Evolutionary conservation across 1,140 invertebrate species (phyloP).

Genomic region (Drosophila takahashii): DNA sequence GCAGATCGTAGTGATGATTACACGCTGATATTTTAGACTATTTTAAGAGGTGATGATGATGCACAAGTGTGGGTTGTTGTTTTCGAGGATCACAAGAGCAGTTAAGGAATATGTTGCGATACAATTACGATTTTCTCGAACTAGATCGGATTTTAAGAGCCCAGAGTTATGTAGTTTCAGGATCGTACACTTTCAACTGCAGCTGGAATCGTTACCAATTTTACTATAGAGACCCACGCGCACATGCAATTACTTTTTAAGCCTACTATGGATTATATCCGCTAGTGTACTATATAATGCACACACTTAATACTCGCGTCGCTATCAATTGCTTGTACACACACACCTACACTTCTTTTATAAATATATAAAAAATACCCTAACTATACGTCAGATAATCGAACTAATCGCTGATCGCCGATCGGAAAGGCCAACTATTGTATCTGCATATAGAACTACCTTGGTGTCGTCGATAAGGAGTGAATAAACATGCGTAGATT

Average conservation of each 20-base stretch:
- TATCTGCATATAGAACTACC: slow-evolving; percentile 23
- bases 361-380: slow-evolving; percentile 12
- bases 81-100: neutral
- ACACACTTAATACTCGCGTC: slow-evolving; percentile 35
- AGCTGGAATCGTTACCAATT: neutral
- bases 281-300: slow-evolving; percentile 38
- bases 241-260: slow-evolving; percentile 5
- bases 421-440: slow-evolving; percentile 25
- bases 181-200: neutral
- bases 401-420: slow-evolving; percentile 18
- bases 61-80: neutral
- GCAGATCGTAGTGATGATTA: slow-evolving; percentile 5
- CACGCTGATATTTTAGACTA: slow-evolving; percentile 13
- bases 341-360: slow-evolving; percentile 16
- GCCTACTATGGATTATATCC: slow-evolving; percentile 18
- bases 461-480: neutral
- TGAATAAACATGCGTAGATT: slow-evolving; percentile 26
- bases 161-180: neutral
- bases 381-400: slow-evolving; percentile 35
- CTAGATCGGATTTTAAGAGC: neutral
- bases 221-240: neutral
- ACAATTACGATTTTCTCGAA: neutral
- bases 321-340: slow-evolving; percentile 25
- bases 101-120: neutral
- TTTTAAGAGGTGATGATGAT: slow-evolving; percentile 10